phyloP scores from a whole-genome alignment of 2,797 vertebrate species.

The Myotis myotis region DNA sequence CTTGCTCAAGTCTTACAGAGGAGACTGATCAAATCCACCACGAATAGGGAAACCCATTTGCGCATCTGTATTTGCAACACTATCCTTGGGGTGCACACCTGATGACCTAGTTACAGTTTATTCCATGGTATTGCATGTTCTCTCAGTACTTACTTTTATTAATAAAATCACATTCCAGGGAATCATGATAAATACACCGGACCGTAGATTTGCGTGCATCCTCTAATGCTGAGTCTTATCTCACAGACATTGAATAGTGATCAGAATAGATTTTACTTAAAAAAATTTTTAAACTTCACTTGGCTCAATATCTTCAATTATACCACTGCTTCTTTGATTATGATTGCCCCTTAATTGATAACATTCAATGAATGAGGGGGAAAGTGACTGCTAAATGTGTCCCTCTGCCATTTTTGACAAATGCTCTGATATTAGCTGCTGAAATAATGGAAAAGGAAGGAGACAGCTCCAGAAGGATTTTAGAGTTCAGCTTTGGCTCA shows the following conservation, averaged over 20 bases:
- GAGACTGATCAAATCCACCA: not conserved
- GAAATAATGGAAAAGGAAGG: conserved; percentile 66
- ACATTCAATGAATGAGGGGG: conserved; percentile 51
- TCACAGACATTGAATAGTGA: not conserved
- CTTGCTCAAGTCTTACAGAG: not conserved
- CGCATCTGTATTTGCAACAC: conserved; percentile 43
- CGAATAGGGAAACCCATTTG: conserved; percentile 49
- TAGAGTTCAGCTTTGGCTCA: conserved; percentile 70
- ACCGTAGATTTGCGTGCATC: not conserved
- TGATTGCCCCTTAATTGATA: conserved; percentile 41
- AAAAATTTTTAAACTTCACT: conserved; percentile 1
- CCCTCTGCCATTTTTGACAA: conserved; percentile 70
- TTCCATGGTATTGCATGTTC: not conserved
- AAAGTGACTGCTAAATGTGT: conserved; percentile 47
- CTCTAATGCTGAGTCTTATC: not conserved
- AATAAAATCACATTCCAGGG: not conserved
- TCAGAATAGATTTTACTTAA: not conserved
- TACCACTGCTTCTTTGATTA: conserved; percentile 37
- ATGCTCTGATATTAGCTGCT: conserved; percentile 63
- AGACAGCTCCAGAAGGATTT: conserved; percentile 54
- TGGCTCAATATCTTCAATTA: conserved; percentile 30
- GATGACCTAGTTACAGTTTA: conserved; percentile 33
- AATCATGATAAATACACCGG: not conserved
- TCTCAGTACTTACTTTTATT: not conserved
- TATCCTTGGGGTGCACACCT: not conserved